These are phyloP conservation scores for Atrichornis clamosus DNA, from an alignment of 2,113 vertebrate species.

Conservation along the genomic window DNA sequence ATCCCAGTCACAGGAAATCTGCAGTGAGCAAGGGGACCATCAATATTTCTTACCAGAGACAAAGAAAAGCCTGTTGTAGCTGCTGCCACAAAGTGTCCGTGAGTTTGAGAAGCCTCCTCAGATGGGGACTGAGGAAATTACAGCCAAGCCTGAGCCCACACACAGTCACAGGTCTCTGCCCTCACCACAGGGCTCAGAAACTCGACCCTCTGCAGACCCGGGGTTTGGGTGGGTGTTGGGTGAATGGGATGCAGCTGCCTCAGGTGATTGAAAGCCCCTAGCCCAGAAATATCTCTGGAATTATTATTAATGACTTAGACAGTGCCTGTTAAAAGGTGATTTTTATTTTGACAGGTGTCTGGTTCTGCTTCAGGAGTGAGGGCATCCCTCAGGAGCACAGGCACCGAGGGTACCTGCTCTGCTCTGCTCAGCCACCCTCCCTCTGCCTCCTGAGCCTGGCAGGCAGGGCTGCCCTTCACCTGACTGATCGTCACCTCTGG, in stretches of 20 bases:
- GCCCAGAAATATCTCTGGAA: not conserved
- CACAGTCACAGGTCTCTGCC: not conserved
- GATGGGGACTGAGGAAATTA: not conserved
- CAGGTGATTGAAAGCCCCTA: not conserved
- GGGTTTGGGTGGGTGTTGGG: not conserved
- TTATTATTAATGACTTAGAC: not conserved
- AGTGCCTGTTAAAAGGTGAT: not conserved
- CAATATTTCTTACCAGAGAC: not conserved
- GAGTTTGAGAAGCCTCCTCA: not conserved
- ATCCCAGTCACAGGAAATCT: not conserved
- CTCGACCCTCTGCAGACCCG: not conserved
- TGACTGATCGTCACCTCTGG: not conserved
- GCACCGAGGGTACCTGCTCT: not conserved
- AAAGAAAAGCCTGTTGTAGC: not conserved
- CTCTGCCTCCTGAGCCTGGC: not conserved
- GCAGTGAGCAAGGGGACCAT: not conserved
- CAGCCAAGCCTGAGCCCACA: not conserved
- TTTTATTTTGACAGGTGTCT: not conserved
- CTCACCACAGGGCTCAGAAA: not conserved
- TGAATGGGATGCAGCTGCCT: not conserved
- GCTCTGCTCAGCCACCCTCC: not conserved
- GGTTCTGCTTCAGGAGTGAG: not conserved
- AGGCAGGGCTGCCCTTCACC: not conserved
- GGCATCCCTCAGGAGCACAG: not conserved
- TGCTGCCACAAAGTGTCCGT: not conserved